Base-by-base conservation (phyloP, 2,888 invertebrate genomes). In the Netelia virgata region DNA sequence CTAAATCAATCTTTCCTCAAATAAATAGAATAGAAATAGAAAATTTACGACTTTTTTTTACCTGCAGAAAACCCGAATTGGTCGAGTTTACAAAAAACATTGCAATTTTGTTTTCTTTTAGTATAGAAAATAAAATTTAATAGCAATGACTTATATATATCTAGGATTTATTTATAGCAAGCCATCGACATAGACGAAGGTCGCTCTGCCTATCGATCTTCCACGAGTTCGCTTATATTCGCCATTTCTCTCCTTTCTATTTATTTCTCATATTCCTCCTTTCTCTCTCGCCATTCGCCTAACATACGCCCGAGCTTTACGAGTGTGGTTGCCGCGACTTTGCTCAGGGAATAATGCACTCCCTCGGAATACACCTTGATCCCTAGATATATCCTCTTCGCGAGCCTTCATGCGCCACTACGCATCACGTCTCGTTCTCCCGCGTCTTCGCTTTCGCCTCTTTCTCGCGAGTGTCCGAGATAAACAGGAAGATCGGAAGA, bases 261-360 rank as follows among this genome's bases (percentile, higher is more conserved):
- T 41, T 74, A n/a, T 36, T 53, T 28, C 23, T 14, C 14, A 14
- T 57, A 6, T 23, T 18, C 11, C 23, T 16, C 16, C 57, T 23
- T 55, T 36, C 41, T 53, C 43, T 50, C 23, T 66, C 61, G n/a
- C 47, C 64, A n/a, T 73, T 68, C 55, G 53, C n/a, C 9, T 43
- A 28, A 53, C n/a, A 28, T 43, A 55, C 72, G 72, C 43, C 47
- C 55, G 66, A 81, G 76, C 68, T 81, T 81, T 81, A 80, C 70
- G 81, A 75, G 81, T 70, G 50, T 16, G 43, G n/a, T 64, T n/a
- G 14, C 55, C 53, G 1, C 18, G 9, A 28, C 28, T 47, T 57
- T 88, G 87, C 89, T 87, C 88, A 85, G 90, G 89, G 90, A 91
- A 91, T 91, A 91, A 91, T 91, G 90, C 90, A 90, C 86, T 87